Evolutionary conservation across 2,113 vertebrate species (phyloP).

Genomic region (Pyrgilauda ruficollis): DNA sequence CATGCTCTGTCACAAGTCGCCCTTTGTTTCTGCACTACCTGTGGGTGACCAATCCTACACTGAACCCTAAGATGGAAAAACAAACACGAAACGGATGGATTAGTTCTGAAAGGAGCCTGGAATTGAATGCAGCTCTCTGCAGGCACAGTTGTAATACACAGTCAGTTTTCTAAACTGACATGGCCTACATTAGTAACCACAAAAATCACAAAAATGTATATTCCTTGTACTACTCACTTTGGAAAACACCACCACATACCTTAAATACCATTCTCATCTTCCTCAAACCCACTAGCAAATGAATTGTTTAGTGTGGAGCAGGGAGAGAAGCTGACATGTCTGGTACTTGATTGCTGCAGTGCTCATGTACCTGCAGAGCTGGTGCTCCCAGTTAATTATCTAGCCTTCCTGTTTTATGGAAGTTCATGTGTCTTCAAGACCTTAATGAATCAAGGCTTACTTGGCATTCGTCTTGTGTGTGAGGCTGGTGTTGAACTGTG

Average conservation of each 20-base stretch:
- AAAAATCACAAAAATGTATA: neutral
- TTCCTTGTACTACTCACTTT: neutral
- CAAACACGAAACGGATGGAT: neutral
- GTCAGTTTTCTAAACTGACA: neutral
- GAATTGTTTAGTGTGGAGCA: neutral
- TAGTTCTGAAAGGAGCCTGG: neutral
- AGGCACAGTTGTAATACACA: neutral
- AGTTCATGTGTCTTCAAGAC: neutral
- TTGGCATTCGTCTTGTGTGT: neutral
- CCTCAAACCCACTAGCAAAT: neutral
- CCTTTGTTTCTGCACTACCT: neutral
- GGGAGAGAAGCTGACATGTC: neutral
- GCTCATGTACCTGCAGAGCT: neutral
- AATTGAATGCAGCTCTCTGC: neutral
- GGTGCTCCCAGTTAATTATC: neutral
- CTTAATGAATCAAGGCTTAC: neutral
- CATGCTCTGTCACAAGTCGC: fast-evolving
- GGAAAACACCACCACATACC: neutral
- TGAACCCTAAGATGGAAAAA: neutral
- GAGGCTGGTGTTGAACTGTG: neutral
- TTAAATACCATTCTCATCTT: neutral
- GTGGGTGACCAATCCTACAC: neutral
- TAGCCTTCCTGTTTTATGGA: neutral
- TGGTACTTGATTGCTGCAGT: neutral
- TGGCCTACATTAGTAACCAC: neutral